Base-by-base conservation (phyloP, 2,888 invertebrate genomes). In the Digitonthophagus gazella region DNA sequence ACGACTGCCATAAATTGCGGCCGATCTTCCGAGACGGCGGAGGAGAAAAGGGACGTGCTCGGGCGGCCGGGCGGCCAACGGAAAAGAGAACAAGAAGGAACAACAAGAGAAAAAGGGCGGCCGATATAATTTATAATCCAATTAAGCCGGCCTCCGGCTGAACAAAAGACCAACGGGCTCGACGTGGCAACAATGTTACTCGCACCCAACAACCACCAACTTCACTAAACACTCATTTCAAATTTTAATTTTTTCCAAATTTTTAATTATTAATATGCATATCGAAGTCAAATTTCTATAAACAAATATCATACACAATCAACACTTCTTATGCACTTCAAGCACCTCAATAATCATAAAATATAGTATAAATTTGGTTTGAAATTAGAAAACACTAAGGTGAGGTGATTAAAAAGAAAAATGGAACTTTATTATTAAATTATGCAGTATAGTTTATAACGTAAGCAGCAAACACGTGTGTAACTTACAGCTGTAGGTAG, bases 1-100 rank as follows among this genome's bases (percentile, higher is more conserved):
- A 83, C 81, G 83, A 82, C 79, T 78, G 80, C 80, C 80, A 83
- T 83, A 83, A 82, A 83, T 83, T 80, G 80, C 78, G 77, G 77
- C 75, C 76, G 65, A 65, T 68, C 68, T 68, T 68, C 65, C 61
- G 44, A 55, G 63, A 56, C 57, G 28, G 22, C 63, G 66, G 66
- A 22, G 58, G 58, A 19, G 67, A 22, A 28, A 58, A 58, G 28
- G 67, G 55, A 11, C 20, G 61, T 18, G n/a, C 14, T 18, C 44
- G 78, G 76, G 77, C 79, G 75, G 77, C 77, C 76, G 75, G n/a
- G n/a, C n/a, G n/a, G n/a, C n/a, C 67, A 66, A 72, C 71, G 71
- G 66, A 68, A 44, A 56, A 19, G 55, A 44, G 64, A 58, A 54
- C 54, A 44, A 58, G 16, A 58, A 8, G 58, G 15, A 67, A 20